phyloP scores from a whole-genome alignment of 2,797 vertebrate species.

The Alosa sapidissima region DNA sequence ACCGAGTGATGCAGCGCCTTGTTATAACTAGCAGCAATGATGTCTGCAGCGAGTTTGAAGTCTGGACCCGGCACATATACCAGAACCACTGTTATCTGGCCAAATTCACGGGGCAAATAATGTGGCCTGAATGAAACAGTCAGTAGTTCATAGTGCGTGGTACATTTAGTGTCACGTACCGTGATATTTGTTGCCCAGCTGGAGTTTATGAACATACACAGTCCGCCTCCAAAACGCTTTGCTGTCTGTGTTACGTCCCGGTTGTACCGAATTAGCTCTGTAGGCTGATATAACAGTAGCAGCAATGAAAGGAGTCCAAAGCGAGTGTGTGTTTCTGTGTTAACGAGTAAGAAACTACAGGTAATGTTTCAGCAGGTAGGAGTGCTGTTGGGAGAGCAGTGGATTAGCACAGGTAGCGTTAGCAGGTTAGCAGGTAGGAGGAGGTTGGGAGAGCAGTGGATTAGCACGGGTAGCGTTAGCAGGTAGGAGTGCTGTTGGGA shows the following conservation, averaged over 20 bases:
- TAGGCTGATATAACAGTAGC: too few relatives aligned
- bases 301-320: too few relatives aligned
- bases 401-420: too few relatives aligned
- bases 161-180: constrained; percentile 27
- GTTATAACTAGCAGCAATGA: constrained; percentile 29
- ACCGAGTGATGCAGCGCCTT: constrained; percentile 7
- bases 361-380: too few relatives aligned
- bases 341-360: too few relatives aligned
- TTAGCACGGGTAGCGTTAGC: too few relatives aligned
- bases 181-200: constrained; percentile 32
- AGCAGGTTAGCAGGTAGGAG: too few relatives aligned
- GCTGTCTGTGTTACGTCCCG: background rate
- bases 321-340: too few relatives aligned
- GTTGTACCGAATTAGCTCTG: background rate
- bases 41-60: constrained; percentile 9
- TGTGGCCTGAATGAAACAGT: constrained; percentile 37
- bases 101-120: constrained; percentile 33
- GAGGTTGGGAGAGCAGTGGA: too few relatives aligned
- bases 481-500: too few relatives aligned
- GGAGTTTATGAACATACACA: constrained; percentile 25
- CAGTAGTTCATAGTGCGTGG: constrained; percentile 33
- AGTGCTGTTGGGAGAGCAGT: too few relatives aligned
- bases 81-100: constrained; percentile 30
- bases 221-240: background rate
- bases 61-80: constrained; percentile 31